A percentile compares a stretch with the other conserved stretches of the same genome.
Evolutionary conservation across 2,888 invertebrate species (phyloP).

Genomic region (Platycheirus albimanus): DNA sequence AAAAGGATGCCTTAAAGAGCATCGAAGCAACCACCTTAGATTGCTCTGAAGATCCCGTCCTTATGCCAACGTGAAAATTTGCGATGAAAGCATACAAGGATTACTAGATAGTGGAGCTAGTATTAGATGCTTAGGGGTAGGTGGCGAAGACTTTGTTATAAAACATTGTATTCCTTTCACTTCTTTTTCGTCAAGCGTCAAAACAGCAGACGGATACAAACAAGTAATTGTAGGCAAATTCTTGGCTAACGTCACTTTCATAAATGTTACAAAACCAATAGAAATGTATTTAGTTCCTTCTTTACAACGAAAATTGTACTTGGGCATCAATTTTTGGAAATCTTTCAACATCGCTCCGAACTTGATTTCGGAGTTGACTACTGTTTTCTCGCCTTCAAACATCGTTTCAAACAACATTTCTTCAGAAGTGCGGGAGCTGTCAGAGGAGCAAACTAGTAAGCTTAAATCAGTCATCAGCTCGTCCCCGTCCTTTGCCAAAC

Average conservation of each 20-base stretch:
- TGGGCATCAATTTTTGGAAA: conserved; percentile 60
- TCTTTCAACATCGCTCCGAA: conserved; percentile 33
- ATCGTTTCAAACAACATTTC: neutral
- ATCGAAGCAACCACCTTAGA: neutral
- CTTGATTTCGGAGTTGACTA: conserved; percentile 21
- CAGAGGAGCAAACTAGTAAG: too few species aligned
- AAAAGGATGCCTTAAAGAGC: neutral
- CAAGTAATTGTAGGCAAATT: too few species aligned
- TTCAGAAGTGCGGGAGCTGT: neutral
- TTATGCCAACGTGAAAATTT: neutral
- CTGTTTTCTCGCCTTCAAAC: too few species aligned
- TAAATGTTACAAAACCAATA: neutral
- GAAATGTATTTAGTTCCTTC: neutral
- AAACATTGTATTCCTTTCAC: neutral
- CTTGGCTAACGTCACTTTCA: neutral
- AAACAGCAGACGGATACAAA: too few species aligned
- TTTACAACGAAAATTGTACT: conserved; percentile 14
- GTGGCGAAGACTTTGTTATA: neutral
- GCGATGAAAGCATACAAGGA: neutral
- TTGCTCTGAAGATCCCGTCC: neutral
- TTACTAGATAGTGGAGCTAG: conserved; percentile 6
- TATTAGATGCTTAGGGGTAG: neutral
- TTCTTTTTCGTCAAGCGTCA: too few species aligned
- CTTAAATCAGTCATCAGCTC: too few species aligned
- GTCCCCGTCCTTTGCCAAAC: too few species aligned